These are phyloP conservation scores for Chiloscyllium punctatum DNA, from an alignment of 2,797 vertebrate species.

Conservation along the genomic window DNA sequence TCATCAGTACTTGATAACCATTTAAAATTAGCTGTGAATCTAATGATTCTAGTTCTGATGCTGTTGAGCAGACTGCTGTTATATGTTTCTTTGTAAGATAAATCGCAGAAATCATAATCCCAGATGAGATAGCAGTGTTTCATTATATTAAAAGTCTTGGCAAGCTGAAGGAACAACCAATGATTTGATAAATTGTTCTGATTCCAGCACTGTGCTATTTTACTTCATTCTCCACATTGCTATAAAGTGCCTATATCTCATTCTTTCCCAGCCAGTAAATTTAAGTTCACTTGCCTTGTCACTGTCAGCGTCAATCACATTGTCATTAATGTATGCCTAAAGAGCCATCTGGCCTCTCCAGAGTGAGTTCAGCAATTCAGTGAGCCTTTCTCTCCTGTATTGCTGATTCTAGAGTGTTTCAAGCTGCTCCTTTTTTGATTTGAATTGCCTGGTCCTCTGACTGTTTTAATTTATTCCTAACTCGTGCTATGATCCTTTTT, in stretches of 20 bases:
- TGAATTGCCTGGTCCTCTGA: not conserved
- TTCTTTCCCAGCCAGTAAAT: not conserved
- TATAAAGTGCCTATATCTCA: not conserved
- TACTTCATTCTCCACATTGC: not conserved
- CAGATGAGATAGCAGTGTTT: not conserved
- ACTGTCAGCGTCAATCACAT: not conserved
- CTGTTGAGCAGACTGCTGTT: not conserved
- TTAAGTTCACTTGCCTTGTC: not conserved
- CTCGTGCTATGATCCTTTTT: not conserved
- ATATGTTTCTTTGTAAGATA: not conserved
- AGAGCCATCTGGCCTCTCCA: not conserved
- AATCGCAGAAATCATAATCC: not conserved
- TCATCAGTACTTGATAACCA: not conserved
- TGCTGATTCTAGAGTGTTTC: not conserved
- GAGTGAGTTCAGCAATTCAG: not conserved
- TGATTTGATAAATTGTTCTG: not conserved
- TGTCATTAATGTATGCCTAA: not conserved
- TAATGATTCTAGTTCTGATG: not conserved
- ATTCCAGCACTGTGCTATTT: not conserved
- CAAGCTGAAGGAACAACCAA: not conserved
- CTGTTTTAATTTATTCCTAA: conserved; percentile 13
- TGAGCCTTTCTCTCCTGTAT: not conserved
- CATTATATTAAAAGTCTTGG: not conserved
- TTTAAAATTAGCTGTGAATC: not conserved
- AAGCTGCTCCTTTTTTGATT: not conserved